phyloP scores from a whole-genome alignment of 1,140 invertebrate species.

The Rhagoletis zephyria region DNA sequence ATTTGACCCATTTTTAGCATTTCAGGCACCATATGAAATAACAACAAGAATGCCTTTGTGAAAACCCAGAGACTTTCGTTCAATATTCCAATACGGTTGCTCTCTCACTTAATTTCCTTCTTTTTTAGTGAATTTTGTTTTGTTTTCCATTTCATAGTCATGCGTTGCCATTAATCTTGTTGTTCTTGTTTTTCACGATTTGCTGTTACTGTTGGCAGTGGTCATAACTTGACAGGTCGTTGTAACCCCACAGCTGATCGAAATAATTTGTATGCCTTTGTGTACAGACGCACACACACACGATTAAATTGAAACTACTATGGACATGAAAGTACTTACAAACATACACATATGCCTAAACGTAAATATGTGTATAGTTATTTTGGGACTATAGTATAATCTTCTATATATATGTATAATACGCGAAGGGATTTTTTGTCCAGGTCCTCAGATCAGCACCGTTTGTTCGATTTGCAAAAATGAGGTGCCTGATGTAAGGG shows the following conservation, averaged over 20 bases:
- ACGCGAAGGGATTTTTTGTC: too few species aligned
- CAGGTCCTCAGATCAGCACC: too few species aligned
- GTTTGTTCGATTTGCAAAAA: too few species aligned
- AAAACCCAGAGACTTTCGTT: conserved; percentile 10
- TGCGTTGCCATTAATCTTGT: background rate
- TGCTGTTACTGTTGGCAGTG: conserved; percentile 36
- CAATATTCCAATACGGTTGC: background rate
- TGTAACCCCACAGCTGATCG: conserved; percentile 57
- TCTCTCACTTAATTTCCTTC: background rate
- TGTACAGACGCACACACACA: background rate
- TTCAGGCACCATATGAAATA: background rate
- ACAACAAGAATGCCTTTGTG: background rate
- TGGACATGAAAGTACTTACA: background rate
- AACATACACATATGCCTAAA: background rate
- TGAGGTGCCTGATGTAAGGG: too few species aligned
- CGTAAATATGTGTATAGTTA: background rate
- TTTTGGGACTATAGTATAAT: too few species aligned
- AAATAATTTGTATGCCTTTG: conserved; percentile 7
- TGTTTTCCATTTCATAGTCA: background rate
- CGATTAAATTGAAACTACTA: background rate
- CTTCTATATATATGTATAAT: too few species aligned
- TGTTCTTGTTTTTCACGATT: conserved; percentile 20
- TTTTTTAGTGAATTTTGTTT: background rate
- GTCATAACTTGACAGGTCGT: conserved; percentile 56
- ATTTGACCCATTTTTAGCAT: background rate